Evolutionary conservation across 2,797 vertebrate genomes (phyloP), one percentile per base, ranked within the genome.

Genomic region (Mionectes olivaceus): DNA sequence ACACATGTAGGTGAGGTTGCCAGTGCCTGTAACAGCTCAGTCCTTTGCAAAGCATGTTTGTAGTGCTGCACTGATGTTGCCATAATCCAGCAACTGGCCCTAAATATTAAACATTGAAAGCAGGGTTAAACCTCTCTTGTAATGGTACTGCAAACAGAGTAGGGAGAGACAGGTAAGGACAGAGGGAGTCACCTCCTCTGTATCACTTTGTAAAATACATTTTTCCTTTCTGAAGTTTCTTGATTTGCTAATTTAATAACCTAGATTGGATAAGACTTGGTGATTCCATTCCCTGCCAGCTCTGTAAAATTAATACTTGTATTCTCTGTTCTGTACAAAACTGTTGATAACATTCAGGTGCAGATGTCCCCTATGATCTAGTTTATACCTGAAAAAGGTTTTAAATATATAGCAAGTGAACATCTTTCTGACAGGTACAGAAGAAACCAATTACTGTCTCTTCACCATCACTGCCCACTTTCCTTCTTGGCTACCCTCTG

Each of bases 401-500:
- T 87, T 87, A 93, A 95, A 92, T 93, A 78, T 69, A 78, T 68
- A 86, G 47, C 55, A 86, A 49, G 53, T 17, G 35, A 87, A 59
- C 65, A 91, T 55, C 63, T 74, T 94, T 85, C 75, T 91, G 84
- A 95, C 89, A 85, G 78, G 19, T 78, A 75, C 53, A 83, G 75
- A 57, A 63, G 79, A 92, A 92, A 83, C 57, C 91, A 93, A 81
- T 93, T 93, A 86, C 73, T 86, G 61, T 49, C 76, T 71, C 82
- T 78, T 80, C 61, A 88, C 59, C 37, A 39, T 86, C 60, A 35
- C 78, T 71, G 83, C 68, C 75, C 82, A n/a, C 79, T 87, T 86
- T 59, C 76, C 41, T 90, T 75, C 80, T 43, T 92, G 84, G 49
- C n/a, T 87, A 28, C 46, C 43, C 81, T 95, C 64, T 87, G 39